Conservation (phyloP, 2,113 vertebrate genomes). For the Siphamia tubifer region DNA sequence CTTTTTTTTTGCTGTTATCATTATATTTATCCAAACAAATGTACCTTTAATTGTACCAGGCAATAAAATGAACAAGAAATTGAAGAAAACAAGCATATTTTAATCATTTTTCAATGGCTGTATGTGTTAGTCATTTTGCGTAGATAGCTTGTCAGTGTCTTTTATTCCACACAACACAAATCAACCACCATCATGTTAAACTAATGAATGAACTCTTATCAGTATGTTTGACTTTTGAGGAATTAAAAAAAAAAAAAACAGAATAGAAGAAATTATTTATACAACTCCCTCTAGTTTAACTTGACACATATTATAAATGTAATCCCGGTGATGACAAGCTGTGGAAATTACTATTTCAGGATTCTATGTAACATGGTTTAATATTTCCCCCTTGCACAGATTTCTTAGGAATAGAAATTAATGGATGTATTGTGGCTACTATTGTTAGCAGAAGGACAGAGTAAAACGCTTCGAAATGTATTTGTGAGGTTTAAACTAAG, state of each 20-base stretch:
- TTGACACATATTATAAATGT: slow-evolving; percentile 61
- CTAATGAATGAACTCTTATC: slow-evolving; percentile 14
- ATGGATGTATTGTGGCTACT: slow-evolving; percentile 48
- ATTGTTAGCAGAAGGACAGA: slow-evolving; percentile 51
- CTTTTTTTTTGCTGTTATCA: too few species aligned
- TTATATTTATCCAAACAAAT: too few species aligned
- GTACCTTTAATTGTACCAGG: too few species aligned
- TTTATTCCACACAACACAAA: too few species aligned
- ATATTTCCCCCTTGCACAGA: slow-evolving; percentile 38
- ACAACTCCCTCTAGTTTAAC: slow-evolving; percentile 33
- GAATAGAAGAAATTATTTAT: slow-evolving; percentile 58
- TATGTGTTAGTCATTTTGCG: too few species aligned
- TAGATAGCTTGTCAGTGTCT: too few species aligned
- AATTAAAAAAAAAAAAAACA: slow-evolving; percentile 57
- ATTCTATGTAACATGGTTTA: slow-evolving; percentile 58
- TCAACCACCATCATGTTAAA: slow-evolving; percentile 10
- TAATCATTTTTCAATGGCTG: too few species aligned
- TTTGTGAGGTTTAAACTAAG: slow-evolving; percentile 66
- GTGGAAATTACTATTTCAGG: slow-evolving; percentile 48
- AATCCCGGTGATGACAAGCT: slow-evolving; percentile 64
- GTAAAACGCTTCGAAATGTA: slow-evolving; percentile 59
- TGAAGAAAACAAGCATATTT: too few species aligned
- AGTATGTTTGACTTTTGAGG: slow-evolving; percentile 57
- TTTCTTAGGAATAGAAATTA: slow-evolving; percentile 47
- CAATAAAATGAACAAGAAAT: too few species aligned